Base-by-base conservation (phyloP, 1,140 invertebrate species). In the Pollicipes pollicipes region DNA sequence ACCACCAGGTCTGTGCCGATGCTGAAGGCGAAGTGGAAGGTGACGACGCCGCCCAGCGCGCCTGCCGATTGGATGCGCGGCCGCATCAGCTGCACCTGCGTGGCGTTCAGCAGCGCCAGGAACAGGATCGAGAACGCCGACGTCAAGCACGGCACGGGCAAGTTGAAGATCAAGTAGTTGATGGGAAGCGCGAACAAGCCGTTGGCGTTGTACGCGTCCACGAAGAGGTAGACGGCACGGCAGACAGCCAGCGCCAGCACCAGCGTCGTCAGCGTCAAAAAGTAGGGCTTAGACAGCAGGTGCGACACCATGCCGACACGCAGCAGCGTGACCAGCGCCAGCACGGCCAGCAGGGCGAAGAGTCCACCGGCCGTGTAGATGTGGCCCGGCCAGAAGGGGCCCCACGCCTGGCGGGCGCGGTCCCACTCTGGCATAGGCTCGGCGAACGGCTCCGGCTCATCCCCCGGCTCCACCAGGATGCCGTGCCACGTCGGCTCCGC, bases 181-280 rank as follows among this genome's bases (percentile, higher is more conserved):
- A 93, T 78, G 64, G 89, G 86, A n/a, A 86, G 83, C 63, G 88
- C 88, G 74, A 93, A 84, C 0, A 87, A 88, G 63, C 84, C 83
- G 70, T 87, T 86, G 16, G 89, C 85, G 76, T 94, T 94, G 77
- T 95, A 95, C 0, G 91, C 88, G 81, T 95, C 92, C 75, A 91
- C 89, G 73, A 91, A 88, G 69, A 95, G 83, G 76, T 91, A 93
- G 75, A 91, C 88, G 74, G 90, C 90, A 66, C 92, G 82, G 73
- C 90, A 81, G 4, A 88, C 83, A 75, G 91, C 91, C n/a, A 66
- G 28, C 28, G 27, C n/a, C 27, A 66, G 28, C 27, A 66, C 28
- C 27, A 66, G 8, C 10, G 64, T n/a, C 16, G 28, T 27, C 64
- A 66, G n/a, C 28, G 28, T 27, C n/a, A 66, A 10, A n/a, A 66